Evolutionary conservation across 2,888 invertebrate genomes (phyloP).

Genomic region (Polyploca ridens): DNA sequence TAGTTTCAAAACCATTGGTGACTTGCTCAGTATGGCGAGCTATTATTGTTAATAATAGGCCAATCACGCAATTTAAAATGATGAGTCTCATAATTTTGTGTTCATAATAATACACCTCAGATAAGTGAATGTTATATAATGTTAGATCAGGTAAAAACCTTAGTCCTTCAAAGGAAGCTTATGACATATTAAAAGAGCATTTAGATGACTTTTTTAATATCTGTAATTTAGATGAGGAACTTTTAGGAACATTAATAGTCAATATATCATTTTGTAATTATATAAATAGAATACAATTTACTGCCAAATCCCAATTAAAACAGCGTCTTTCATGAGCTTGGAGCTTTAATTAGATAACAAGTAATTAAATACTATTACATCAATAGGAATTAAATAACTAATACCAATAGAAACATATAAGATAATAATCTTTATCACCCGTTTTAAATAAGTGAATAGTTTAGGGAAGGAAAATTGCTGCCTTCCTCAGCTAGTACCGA

Average conservation of each 20-base stretch:
- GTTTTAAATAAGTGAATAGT: constrained; percentile 15
- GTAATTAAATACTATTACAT: background rate
- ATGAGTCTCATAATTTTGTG: no score
- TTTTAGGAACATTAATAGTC: background rate
- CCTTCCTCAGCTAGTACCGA: constrained; percentile 10
- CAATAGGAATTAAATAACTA: background rate
- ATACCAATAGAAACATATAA: background rate
- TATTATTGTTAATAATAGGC: no score
- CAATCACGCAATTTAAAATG: no score
- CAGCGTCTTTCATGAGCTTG: background rate
- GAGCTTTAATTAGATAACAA: background rate
- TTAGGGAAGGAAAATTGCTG: constrained; percentile 14
- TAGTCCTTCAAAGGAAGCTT: no score
- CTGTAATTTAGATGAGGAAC: no score
- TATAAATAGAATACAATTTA: background rate
- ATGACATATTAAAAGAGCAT: no score
- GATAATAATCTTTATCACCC: constrained; percentile 16
- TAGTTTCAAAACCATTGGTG: no score
- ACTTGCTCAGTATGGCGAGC: no score
- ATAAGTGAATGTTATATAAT: no score
- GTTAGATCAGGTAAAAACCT: no score
- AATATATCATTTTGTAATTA: background rate
- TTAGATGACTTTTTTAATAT: no score
- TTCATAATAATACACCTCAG: no score
- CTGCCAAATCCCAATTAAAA: background rate